Conservation (phyloP, 2,113 vertebrate species). For the Pseudopodoces humilis region DNA sequence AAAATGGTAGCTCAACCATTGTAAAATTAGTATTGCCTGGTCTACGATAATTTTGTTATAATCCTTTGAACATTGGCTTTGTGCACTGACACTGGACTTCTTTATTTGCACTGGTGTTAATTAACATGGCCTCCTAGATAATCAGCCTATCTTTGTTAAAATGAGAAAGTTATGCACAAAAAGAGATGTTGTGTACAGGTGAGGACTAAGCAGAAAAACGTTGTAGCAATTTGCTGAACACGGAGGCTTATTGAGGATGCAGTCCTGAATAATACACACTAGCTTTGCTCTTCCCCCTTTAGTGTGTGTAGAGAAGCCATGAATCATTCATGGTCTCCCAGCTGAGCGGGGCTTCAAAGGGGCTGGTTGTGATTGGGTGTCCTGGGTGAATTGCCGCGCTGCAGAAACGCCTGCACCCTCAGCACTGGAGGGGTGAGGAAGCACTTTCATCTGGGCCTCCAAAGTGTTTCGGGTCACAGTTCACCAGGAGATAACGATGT, state of each 20-base stretch:
- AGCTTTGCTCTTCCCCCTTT: constrained; percentile 85
- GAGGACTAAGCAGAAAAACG: constrained; percentile 82
- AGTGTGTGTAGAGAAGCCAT: constrained; percentile 88
- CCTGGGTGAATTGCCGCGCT: constrained; percentile 88
- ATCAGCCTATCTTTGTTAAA: constrained; percentile 71
- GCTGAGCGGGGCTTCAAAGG: constrained; percentile 91
- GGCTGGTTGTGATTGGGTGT: constrained; percentile 88
- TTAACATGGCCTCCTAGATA: constrained; percentile 61
- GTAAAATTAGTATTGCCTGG: neutral
- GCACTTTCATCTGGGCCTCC: constrained; percentile 85
- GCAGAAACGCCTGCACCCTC: constrained; percentile 81
- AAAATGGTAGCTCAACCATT: neutral
- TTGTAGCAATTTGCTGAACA: constrained; percentile 88
- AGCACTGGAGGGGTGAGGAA: constrained; percentile 84
- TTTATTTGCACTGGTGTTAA: constrained; percentile 30
- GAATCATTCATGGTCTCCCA: constrained; percentile 94
- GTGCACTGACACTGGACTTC: neutral
- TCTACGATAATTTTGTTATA: neutral
- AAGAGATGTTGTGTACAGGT: constrained; percentile 77
- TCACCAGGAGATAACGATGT: constrained; percentile 85
- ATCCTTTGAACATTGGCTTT: neutral
- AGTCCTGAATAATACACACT: constrained; percentile 85
- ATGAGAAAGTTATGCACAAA: constrained; percentile 56
- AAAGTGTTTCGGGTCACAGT: constrained; percentile 87
- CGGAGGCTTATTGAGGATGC: constrained; percentile 83